These are phyloP conservation scores for Oncorhynchus mykiss DNA, from an alignment of 2,113 vertebrate genomes.

Conservation along the genomic window DNA sequence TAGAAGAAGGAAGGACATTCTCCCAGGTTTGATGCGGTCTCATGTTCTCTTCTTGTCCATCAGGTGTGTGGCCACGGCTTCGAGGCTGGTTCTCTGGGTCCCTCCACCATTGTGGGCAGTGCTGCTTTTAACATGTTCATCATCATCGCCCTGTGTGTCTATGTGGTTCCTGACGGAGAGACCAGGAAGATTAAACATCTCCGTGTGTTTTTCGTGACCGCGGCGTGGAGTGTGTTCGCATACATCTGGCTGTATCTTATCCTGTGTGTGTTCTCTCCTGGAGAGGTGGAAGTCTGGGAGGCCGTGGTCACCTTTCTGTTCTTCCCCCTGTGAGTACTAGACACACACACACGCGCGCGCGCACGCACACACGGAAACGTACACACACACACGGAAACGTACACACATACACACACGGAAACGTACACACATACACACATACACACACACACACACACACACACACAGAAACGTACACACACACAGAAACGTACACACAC, in stretches of 20 bases:
- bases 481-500: no score
- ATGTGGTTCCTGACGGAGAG: slow-evolving; percentile 81
- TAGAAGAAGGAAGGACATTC: no score
- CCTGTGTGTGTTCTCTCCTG: slow-evolving; percentile 76
- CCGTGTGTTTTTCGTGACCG: slow-evolving; percentile 43
- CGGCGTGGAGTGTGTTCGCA: slow-evolving; percentile 82
- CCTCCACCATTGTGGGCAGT: slow-evolving; percentile 84
- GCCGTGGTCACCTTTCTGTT: slow-evolving; percentile 78
- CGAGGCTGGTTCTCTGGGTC: slow-evolving; percentile 76
- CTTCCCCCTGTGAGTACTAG: slow-evolving; percentile 71
- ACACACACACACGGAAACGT: no score
- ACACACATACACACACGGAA: no score
- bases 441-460: no score
- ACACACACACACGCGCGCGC: no score
- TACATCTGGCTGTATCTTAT: slow-evolving; percentile 86
- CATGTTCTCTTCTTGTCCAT: no score
- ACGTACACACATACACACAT: no score
- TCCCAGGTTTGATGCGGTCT: no score
- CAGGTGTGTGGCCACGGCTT: slow-evolving; percentile 81
- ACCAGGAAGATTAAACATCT: slow-evolving; percentile 80
- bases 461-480: no score
- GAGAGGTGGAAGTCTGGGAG: slow-evolving; percentile 83
- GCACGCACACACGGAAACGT: no score
- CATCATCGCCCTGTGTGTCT: slow-evolving; percentile 82
- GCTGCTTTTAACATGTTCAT: slow-evolving; percentile 87